phyloP scores from a whole-genome alignment of 2,113 vertebrate species.

The Oryctolagus cuniculus region DNA sequence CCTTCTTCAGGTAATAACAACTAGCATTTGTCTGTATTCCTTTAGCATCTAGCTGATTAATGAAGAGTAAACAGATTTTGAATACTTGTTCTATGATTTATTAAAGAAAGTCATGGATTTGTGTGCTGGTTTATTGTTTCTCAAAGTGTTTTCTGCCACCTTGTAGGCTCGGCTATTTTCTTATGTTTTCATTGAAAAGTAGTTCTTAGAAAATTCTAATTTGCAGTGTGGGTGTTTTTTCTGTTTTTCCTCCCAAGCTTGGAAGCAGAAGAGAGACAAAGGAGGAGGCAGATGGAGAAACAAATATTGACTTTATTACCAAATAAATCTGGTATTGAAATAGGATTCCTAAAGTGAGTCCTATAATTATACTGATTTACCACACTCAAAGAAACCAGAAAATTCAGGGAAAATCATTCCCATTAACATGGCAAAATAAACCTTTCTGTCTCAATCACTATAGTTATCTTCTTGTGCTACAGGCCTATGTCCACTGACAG shows the following conservation, averaged over 20 bases:
- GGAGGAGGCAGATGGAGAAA: slow-evolving; percentile 12
- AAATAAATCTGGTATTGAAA: slow-evolving; percentile 26
- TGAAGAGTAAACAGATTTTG: background rate
- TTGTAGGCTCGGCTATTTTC: background rate
- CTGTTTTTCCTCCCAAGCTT: background rate
- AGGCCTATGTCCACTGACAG: background rate
- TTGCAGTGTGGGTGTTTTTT: background rate
- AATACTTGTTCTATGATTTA: background rate
- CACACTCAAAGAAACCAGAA: background rate
- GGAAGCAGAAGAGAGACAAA: background rate
- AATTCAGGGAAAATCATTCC: background rate
- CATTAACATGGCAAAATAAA: background rate
- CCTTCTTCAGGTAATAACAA: background rate
- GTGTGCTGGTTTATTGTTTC: background rate
- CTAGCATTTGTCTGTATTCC: background rate
- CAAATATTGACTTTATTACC: slow-evolving; percentile 40
- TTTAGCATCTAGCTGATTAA: background rate
- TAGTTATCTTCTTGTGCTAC: background rate
- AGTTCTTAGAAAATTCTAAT: slow-evolving; percentile 5
- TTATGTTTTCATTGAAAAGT: slow-evolving; percentile 22
- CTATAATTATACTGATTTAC: background rate
- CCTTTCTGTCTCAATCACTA: background rate
- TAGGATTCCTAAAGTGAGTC: background rate
- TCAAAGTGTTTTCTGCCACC: background rate
- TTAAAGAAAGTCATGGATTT: background rate